phyloP scores from a whole-genome alignment of 2,888 invertebrate species.

The Halictus quadricinctus region DNA sequence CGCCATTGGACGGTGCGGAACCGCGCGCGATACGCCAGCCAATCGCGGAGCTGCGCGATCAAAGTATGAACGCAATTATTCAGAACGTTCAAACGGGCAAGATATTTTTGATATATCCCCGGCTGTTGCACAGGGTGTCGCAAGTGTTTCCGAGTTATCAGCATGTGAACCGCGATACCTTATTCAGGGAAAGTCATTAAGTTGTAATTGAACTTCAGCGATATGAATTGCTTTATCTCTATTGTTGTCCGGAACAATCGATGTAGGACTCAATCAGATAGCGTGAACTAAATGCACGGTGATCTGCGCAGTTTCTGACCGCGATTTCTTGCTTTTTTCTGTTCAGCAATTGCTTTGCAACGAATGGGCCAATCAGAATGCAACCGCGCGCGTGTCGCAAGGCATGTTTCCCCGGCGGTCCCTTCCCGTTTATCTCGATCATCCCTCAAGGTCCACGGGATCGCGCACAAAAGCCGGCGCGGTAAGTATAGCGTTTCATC shows the following conservation, averaged over 20 bases:
- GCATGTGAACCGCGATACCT: not conserved
- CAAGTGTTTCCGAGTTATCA: not conserved
- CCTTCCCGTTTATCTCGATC: not conserved
- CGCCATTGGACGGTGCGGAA: conserved; percentile 51
- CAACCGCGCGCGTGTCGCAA: not conserved
- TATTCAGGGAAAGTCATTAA: not conserved
- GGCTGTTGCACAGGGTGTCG: not conserved
- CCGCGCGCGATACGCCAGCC: conserved; percentile 33
- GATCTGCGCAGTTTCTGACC: not conserved
- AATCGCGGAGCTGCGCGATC: conserved; percentile 12
- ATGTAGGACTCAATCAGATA: not conserved
- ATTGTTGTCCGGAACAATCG: not conserved
- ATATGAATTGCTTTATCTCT: not conserved
- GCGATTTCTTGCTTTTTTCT: not conserved
- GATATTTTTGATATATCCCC: not conserved
- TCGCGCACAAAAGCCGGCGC: not conserved
- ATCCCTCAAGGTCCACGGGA: not conserved
- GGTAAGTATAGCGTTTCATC: conserved; percentile 34
- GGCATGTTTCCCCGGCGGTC: not conserved
- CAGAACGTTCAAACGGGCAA: not conserved
- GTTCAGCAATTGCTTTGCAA: not conserved
- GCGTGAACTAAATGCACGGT: not conserved
- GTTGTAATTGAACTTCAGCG: not conserved
- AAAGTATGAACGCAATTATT: conserved; percentile 14
- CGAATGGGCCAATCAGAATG: not conserved